Evolutionary conservation across 2,113 vertebrate species (phyloP), one percentile per base, ranked within the genome.

Genomic region (Etia nguti): DNA sequence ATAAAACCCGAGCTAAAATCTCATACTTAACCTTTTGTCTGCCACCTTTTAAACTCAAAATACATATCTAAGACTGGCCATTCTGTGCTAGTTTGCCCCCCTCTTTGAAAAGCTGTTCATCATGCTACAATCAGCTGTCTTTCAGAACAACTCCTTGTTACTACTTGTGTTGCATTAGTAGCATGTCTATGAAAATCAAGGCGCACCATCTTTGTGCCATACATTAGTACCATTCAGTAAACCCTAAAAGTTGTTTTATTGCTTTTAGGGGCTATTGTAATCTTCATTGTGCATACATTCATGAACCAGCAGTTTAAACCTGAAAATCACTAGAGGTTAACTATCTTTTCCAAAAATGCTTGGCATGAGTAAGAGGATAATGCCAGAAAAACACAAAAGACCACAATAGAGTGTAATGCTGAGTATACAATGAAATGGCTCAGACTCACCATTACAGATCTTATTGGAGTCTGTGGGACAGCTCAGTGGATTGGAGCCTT

Each of bases 11-110:
- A 85, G 22, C 11, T 18, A 46, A 38, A 77, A 79, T 65, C 41
- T 89, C 24, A 18, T 3, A 13, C 13, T 48, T 60, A 80, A 29
- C 46, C 60, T 89, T 88, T 80, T 81, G 31, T 84, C 88, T 90
- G 6, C 22, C 22, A 36, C 59, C 24, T 65, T 54, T 77, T 50
- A 81, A 77, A 52, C 29, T 50, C 11, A 11, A 13, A 18, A 65
- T 24, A 36, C 1, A 0, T 88, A 85, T 80, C 31, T 5, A 29
- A 83, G 60, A 50, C 22, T 13, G 60, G 57, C 50, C 59, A 20
- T 6, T 80, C 10, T 89, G 10, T 48, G 50, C 56, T 26, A 9
- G n/a, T n/a, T 2, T 1, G 4, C 56, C 84, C 20, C 12, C n/a
- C n/a, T 22, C 24, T 31, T 46, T 82, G 85, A 73, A 82, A 52